Base-by-base conservation (phyloP, 1,140 invertebrate genomes). In the Laupala kohalensis region DNA sequence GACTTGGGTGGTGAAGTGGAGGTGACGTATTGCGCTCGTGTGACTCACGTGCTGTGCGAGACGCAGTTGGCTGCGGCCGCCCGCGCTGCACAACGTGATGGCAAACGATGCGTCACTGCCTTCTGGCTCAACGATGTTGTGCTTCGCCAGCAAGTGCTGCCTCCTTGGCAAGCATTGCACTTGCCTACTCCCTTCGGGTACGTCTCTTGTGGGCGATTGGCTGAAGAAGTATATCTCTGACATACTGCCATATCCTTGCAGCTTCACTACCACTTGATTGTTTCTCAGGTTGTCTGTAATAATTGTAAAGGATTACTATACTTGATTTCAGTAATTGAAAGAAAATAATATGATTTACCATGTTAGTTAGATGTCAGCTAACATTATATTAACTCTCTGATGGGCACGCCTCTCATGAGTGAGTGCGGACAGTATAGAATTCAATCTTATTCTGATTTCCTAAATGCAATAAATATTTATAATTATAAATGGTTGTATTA, bases 51-150 rank as follows among this genome's bases (percentile, higher is more conserved):
- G 23, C 81, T 98, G 12, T 94, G 94, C 78, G 89, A 94, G 75
- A 94, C 92, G 13, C 94, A 96, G 81, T 88, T 90, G 30, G 92
- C 93, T 78, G 91, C 93, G 29, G 87, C 92, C 25, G 93, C 95
- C 19, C 92, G 93, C 83, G 91, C 93, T 85, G 92, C 90, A 0
- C 78, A 93, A 15, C 84, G 89, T 26, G 92, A 94, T 80, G 87
- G 87, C 4, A 90, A 91, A 80, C 87, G 95, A 25, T 93, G 95
- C 77, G 92, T 98, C 5, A 97, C 94, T 6, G 90, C 94, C 12
- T 92, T 92, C 81, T 99, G 96, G 96, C 81, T 99, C 15, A 95
- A 92, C 73, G 96, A 98, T 80, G 89, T 94, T 27, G 87, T 97
- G 71, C 78, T 87, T 1, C 89, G 91, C 69, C 90, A 94, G 75